Conservation (phyloP, 2,888 invertebrate genomes). For the Scrobipalpa costella region DNA sequence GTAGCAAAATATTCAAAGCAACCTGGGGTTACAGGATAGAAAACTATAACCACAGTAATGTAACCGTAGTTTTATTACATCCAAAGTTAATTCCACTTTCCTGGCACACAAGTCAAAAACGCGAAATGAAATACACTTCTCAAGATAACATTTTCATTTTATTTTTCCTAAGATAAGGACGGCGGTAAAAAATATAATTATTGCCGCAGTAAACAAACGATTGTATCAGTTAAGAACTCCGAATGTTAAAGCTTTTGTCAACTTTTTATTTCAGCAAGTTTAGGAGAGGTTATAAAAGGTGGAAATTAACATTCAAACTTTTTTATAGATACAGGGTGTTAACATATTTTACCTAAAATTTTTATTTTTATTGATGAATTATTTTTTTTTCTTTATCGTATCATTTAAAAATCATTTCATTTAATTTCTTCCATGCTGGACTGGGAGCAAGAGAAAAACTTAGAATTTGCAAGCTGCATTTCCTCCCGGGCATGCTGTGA, state of each 20-base stretch:
- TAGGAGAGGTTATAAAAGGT: background rate
- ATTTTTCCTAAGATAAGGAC: slow-evolving; percentile 34
- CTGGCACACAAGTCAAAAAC: slow-evolving; percentile 56
- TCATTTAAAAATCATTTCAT: too few species aligned
- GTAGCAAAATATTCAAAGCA: too few species aligned
- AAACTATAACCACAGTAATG: too few species aligned
- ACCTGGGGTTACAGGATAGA: too few species aligned
- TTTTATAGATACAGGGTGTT: background rate
- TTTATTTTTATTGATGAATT: too few species aligned
- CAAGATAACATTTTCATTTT: slow-evolving; percentile 50
- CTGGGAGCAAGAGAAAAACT: too few species aligned
- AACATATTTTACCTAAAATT: background rate
- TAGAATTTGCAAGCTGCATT: too few species aligned
- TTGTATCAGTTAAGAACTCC: slow-evolving; percentile 17
- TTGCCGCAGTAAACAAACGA: slow-evolving; percentile 29
- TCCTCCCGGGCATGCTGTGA: too few species aligned
- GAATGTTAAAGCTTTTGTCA: background rate
- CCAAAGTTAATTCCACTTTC: slow-evolving; percentile 44
- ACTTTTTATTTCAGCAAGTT: slow-evolving; percentile 2
- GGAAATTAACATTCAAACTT: background rate
- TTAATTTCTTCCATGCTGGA: too few species aligned
- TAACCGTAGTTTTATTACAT: background rate
- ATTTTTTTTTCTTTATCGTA: too few species aligned
- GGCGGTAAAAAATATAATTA: slow-evolving; percentile 29
- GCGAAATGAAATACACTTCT: slow-evolving; percentile 56